Percentiles rank a stretch among this genome's conserved stretches.
Evolutionary conservation across 2,888 invertebrate species (phyloP).

Genomic region (Temnothorax unifasciatus): DNA sequence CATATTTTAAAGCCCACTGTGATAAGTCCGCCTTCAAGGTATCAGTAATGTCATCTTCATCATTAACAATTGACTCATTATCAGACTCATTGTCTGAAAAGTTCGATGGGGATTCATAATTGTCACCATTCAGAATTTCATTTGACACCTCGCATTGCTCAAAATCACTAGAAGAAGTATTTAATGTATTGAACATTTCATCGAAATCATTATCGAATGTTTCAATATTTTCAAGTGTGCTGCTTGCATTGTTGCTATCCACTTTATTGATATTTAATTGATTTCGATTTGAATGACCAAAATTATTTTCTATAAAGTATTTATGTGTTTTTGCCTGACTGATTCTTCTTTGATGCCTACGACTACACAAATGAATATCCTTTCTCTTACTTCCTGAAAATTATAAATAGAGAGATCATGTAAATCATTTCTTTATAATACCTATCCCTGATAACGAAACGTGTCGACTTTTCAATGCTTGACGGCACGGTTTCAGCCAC

Average conservation of each 20-base stretch:
- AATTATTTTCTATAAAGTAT: background rate
- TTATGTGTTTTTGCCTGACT: background rate
- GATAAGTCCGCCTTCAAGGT: background rate
- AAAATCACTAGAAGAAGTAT: background rate
- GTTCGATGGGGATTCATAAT: background rate
- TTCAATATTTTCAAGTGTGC: background rate
- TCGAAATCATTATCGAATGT: background rate
- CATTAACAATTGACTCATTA: background rate
- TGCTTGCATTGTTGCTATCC: background rate
- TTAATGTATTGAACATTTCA: background rate
- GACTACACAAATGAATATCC: background rate
- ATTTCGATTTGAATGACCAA: background rate
- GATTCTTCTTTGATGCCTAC: conserved; percentile 3
- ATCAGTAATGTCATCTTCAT: background rate
- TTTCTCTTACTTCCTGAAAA: conserved; percentile 1
- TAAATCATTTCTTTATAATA: conserved; percentile 5
- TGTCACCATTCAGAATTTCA: background rate
- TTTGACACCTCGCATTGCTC: background rate
- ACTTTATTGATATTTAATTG: background rate
- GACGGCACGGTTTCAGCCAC: no score
- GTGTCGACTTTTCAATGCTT: background rate
- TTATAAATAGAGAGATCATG: background rate
- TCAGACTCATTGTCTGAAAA: background rate
- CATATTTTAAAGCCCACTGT: conserved; percentile 10
- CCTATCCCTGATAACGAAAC: background rate